Evolutionary conservation across 2,797 vertebrate species (phyloP).

Genomic region (Fistularia commersonii): DNA sequence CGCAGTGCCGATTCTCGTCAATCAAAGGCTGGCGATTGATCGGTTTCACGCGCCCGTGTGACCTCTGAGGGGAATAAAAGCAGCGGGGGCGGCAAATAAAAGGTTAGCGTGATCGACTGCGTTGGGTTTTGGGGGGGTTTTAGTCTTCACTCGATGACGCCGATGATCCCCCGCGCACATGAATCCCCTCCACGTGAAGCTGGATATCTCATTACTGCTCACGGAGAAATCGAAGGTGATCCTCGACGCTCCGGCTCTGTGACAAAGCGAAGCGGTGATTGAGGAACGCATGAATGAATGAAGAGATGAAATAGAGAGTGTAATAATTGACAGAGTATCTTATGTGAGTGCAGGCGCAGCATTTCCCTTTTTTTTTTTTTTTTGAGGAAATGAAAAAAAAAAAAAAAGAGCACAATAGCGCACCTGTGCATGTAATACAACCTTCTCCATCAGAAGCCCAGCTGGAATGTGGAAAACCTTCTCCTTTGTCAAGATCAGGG

Average conservation of each 20-base stretch:
- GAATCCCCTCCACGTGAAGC: conserved; percentile 46
- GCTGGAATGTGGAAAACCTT: conserved; percentile 25
- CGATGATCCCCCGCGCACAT: conserved; percentile 28
- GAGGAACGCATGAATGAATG: conserved; percentile 32
- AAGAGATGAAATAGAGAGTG: conserved; percentile 45
- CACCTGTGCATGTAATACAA: conserved; percentile 46
- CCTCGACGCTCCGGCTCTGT: conserved; percentile 13
- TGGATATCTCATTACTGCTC: conserved; percentile 42
- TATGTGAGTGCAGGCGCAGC: conserved; percentile 29
- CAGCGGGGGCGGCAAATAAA: conserved; percentile 15
- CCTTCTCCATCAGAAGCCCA: conserved; percentile 6
- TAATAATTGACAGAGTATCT: conserved; percentile 42
- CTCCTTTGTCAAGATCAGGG: neutral
- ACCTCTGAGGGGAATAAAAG: conserved; percentile 15
- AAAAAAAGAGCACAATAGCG: conserved; percentile 44
- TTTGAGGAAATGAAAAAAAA: conserved; percentile 46
- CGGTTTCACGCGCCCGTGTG: conserved; percentile 10
- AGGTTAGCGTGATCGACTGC: conserved; percentile 29
- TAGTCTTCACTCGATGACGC: conserved; percentile 49
- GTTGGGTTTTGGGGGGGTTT: conserved; percentile 23
- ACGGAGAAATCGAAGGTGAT: conserved; percentile 46
- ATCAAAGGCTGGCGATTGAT: conserved; percentile 39
- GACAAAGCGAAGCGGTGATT: conserved; percentile 30
- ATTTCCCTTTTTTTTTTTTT: conserved; percentile 12
- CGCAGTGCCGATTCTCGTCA: conserved; percentile 24